Evolutionary conservation across 37 sponge, comb jelly and placozoan species (phyloP).

Genomic region (Aphrocallistes beatrix): DNA sequence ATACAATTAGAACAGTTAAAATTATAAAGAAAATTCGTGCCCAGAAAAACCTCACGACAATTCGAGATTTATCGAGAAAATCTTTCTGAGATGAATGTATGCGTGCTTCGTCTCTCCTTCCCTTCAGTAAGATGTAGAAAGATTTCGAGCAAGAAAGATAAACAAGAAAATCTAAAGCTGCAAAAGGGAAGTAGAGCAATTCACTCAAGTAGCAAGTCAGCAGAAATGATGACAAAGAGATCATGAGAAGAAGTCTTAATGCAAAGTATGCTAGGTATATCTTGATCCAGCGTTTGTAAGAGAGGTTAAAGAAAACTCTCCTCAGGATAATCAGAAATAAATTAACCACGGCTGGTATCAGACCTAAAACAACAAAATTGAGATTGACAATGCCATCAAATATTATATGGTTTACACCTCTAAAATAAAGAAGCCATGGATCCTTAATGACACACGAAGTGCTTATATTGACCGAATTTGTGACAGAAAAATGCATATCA

Average conservation of each 20-base stretch:
- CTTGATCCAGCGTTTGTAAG: background rate
- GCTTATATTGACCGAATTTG: no score
- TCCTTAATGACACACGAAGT: no score
- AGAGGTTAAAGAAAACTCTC: background rate
- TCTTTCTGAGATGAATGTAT: background rate
- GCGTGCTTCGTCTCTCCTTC: background rate
- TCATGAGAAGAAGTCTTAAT: background rate
- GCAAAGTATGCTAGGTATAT: background rate
- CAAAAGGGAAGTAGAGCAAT: background rate
- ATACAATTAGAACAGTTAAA: no score
- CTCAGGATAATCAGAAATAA: background rate
- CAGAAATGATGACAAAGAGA: background rate
- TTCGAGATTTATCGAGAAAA: background rate
- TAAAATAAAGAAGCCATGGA: no score
- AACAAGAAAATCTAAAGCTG: background rate
- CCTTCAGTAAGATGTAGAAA: background rate
- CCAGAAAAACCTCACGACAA: background rate
- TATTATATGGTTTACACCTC: no score
- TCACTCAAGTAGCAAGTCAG: background rate
- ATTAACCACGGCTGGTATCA: background rate
- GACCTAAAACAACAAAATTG: no score
- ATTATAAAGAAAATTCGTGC: background rate
- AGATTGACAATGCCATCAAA: no score
- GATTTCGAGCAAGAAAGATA: background rate
- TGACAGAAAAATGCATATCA: no score